Evolutionary conservation across 2,113 vertebrate species (phyloP), one percentile per base, ranked within the genome.

Genomic region (Rhinogobius similis): DNA sequence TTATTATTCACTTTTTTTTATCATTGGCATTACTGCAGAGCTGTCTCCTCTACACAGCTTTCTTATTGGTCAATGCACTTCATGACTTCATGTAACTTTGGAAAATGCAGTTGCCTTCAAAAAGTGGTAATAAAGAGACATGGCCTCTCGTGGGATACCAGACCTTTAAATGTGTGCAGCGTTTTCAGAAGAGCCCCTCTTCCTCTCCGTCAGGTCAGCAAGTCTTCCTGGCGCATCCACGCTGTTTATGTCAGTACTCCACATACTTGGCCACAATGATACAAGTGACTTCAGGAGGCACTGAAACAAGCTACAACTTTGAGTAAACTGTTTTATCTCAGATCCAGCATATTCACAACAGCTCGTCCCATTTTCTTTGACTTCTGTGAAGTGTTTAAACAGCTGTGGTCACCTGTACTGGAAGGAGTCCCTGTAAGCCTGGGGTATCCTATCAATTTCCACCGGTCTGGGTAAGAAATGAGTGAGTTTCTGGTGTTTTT

Each of bases 401-500:
- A 83, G 74, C 79, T 32, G 72, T 91, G 87, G 91, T 98, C 97
- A 98, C 94, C 96, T 98, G 92, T 98, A 94, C 89, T 94, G 96
- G 88, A 97, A 97, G 72, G 96, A 88, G 81, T 98, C 96, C 93
- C 96, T 94, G 94, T 96, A 96, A 26, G 92, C 92, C 27, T 95
- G 94, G 0, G 96, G 96, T 74, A 96, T 95, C 92, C 98, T 98
- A 59, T 96, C 93, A 20, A 97, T 93, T 87, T 98, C 96, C 91
- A 98, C 97, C 0, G 95, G 96, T 78, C 98, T 88, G 64, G 98
- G 98, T 73, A 99, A 84, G 82, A 99, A 99, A 81, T 99, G 97
- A 69, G 98, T 98, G 86, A 99, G 95, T 79, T 99, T 99, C 91
- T 99, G 98, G 73, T 98, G 96, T 87, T 95, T 95, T 90, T 97